Evolutionary conservation across 1,140 invertebrate genomes (phyloP), one percentile per base, ranked within the genome.

Genomic region (Leptestheria dahalacensis): DNA sequence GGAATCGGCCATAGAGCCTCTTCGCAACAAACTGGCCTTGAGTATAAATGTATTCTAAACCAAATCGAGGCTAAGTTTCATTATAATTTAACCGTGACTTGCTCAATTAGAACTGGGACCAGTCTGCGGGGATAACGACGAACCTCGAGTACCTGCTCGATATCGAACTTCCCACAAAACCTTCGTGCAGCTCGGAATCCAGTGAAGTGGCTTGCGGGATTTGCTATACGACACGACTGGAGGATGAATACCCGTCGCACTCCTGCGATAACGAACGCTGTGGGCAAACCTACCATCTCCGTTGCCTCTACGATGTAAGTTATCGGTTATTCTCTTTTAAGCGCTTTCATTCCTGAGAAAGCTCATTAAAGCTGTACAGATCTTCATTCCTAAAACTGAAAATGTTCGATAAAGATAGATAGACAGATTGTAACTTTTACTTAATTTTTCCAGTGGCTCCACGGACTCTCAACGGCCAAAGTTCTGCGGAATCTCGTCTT

Each of bases 241-340:
- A 56, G 20, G 53, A 41, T 23, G 53, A 56, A 56, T 26, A 26
- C 18, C 53, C 53, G 23, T 56, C 53, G 28, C 26, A 33, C 15
- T 33, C 41, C 10, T 56, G 53, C 21, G 53, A 56, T 28, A 41
- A 56, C 4, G n/a, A 52, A 4, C 50, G 50, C 26, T 56, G 53
- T 28, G 33, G 33, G 28, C 53, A 41, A 15, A 26, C 21, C 18
- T 56, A 56, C 20, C 53, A 56, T 28, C 26, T 20, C 28, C 41
- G 12, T 41, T 56, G 53, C 26, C 26, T 56, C 21, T 56, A 56
- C 41, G 53, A 56, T 28, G 53, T 56, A 56, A 56, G n/a, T n/a
- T 1, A 10, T 20, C 10, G 1, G 33, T 1, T 56, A n/a, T n/a
- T n/a, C n/a, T n/a, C n/a, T n/a, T n/a, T n/a, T n/a, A n/a, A n/a